Base-by-base conservation (phyloP, 2,797 vertebrate genomes). In the Esox masquinongy region DNA sequence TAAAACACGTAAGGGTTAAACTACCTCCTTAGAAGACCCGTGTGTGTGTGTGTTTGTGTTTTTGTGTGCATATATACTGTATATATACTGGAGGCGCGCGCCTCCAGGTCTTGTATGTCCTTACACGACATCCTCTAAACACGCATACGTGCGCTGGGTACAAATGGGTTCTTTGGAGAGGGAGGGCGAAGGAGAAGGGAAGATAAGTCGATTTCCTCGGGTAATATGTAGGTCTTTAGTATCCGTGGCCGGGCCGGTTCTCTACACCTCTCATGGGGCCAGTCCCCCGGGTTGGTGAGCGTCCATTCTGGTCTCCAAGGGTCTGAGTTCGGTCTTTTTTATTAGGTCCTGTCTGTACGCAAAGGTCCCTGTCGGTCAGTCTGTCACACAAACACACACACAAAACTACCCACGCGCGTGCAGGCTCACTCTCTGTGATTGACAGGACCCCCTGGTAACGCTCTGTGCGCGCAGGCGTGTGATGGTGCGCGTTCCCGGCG, bases 71-170 rank as follows among this genome's bases (percentile, higher is more conserved):
- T 47, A 14, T 47, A 47, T 47, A 47, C n/a, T 59, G n/a, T 70
- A 26, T 68, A 3, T 79, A 63, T 36, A 87, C 85, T 87, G 84
- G 83, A 17, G 73, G 86, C 36, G 36, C 36, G 36, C 36, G 36
- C 87, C 84, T 84, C 78, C 79, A 78, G 82, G 77, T 8, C 56
- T 68, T 36, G 66, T 68, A 9, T 49, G 80, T 81, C 83, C 87
- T 82, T 66, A 80, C 29, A 39, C 2, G 5, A 43, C 83, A 73
- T 87, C 81, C 83, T 85, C 79, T 85, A 78, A 80, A 68, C 80
- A 75, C 50, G 43, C 34, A 24, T 59, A 88, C 86, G 90, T 92
- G 90, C 77, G 70, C 43, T 24, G 89, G 72, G 69, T 90, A 76
- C 86, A 86, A 84, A 92, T 43, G 47, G 79, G 79, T 69, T 17